phyloP scores from a whole-genome alignment of 1,140 invertebrate species.

The Drosophila tsacasi region DNA sequence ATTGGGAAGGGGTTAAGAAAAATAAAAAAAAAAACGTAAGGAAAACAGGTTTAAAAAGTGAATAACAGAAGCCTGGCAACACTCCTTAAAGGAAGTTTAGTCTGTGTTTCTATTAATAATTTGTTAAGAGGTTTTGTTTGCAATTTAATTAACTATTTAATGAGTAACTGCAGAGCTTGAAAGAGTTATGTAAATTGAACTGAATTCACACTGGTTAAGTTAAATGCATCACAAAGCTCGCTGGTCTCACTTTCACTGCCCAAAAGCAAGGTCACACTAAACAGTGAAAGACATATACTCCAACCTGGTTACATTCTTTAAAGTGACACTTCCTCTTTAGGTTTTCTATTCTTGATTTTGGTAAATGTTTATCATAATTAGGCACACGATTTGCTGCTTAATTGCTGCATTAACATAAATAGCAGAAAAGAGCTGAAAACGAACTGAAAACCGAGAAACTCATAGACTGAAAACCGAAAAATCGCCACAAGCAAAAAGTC shows the following conservation, averaged over 20 bases:
- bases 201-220: not conserved
- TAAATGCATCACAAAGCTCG: not conserved
- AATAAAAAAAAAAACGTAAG: not conserved
- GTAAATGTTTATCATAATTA: conserved; percentile 79
- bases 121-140: not conserved
- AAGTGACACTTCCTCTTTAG: conserved; percentile 56
- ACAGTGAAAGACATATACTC: not conserved
- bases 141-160: not conserved
- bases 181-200: too few species aligned
- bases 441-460: conserved; percentile 31
- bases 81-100: not conserved
- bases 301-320: conserved; percentile 6
- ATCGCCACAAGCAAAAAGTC: conserved; percentile 71
- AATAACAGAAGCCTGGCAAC: conserved; percentile 4
- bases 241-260: not conserved
- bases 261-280: not conserved
- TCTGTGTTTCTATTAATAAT: conserved; percentile 7
- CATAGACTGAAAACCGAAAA: conserved; percentile 32
- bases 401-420: conserved; percentile 80
- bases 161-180: too few species aligned
- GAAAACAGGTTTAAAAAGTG: conserved; percentile 22
- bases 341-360: conserved; percentile 31
- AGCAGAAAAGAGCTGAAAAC: conserved; percentile 37
- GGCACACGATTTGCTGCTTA: conserved; percentile 77
- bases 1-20: conserved; percentile 47